phyloP scores from a whole-genome alignment of 2,888 invertebrate genomes.

The Poecilobothrus nobilitatus region DNA sequence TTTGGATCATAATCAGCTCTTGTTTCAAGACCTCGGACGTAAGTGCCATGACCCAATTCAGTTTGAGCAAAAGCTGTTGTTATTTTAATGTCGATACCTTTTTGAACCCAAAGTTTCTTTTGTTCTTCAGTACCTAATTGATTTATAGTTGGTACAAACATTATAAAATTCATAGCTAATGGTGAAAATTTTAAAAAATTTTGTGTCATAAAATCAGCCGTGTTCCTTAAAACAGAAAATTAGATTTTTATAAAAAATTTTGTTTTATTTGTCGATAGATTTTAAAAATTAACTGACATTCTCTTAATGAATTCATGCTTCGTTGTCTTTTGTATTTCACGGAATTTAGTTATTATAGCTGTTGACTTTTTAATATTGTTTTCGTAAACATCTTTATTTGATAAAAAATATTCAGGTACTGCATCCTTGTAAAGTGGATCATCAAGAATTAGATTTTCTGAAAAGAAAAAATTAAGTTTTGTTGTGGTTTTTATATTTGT shows the following conservation, averaged over 20 bases:
- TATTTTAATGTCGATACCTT: conserved; percentile 69
- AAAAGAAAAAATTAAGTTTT: not conserved
- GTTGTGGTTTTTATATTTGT: too few species aligned
- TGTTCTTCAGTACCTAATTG: conserved; percentile 82
- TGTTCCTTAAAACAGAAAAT: too few species aligned
- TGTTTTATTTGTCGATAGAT: too few species aligned
- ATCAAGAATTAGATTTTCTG: conserved; percentile 41
- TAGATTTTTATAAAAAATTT: too few species aligned
- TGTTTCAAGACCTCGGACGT: conserved; percentile 80
- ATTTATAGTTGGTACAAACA: conserved; percentile 83
- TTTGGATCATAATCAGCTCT: conserved; percentile 78
- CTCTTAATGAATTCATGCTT: too few species aligned
- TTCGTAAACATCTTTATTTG: conserved; percentile 79
- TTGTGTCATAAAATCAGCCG: too few species aligned
- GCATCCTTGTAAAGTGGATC: conserved; percentile 60
- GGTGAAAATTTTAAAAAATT: conserved; percentile 27
- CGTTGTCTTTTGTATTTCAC: conserved; percentile 57
- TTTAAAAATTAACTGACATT: too few species aligned
- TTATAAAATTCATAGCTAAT: conserved; percentile 68
- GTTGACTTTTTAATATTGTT: conserved; percentile 62
- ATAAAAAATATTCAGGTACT: conserved; percentile 65
- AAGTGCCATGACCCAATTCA: conserved; percentile 91
- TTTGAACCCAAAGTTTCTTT: conserved; percentile 73
- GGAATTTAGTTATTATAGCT: conserved; percentile 52
- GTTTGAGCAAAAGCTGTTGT: conserved; percentile 94